A percentile compares a stretch with the other conserved stretches of the same genome.
phyloP scores from a whole-genome alignment of 2,797 vertebrate genomes.

The Orientallactaga sibirica region DNA sequence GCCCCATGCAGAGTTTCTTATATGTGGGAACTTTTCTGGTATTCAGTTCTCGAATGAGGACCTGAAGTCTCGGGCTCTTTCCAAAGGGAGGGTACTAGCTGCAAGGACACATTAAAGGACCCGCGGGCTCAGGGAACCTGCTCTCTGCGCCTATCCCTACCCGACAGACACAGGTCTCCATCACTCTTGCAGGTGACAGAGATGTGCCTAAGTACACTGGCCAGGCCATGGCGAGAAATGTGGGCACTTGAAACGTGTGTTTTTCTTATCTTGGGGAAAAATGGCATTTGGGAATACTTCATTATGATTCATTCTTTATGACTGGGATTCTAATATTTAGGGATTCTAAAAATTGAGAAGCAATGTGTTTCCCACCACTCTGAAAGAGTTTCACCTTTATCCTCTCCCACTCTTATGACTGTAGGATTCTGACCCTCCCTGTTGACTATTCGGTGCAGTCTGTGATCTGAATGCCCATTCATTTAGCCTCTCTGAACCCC shows the following conservation, averaged over 20 bases:
- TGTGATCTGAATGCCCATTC: background rate
- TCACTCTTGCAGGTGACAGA: background rate
- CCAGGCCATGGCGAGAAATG: background rate
- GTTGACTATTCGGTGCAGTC: background rate
- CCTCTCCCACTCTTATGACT: background rate
- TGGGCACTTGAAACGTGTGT: background rate
- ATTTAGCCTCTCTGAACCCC: background rate
- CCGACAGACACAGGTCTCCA: background rate
- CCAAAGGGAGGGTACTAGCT: background rate
- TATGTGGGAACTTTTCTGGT: background rate
- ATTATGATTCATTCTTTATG: background rate
- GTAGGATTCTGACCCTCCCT: background rate
- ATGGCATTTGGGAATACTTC: background rate
- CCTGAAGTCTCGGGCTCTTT: too few species aligned
- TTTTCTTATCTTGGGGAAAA: background rate
- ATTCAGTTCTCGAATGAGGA: background rate
- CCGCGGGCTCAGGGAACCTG: fast-evolving
- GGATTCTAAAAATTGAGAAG: background rate
- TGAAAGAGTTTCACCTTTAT: background rate
- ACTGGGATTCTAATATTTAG: too few species aligned
- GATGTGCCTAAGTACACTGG: background rate
- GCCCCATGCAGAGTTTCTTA: background rate
- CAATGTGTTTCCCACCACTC: background rate
- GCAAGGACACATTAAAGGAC: background rate
- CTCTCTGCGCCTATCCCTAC: background rate